These are phyloP conservation scores for Dendrolimus houi DNA, from an alignment of 2,888 invertebrate species.

Conservation along the genomic window DNA sequence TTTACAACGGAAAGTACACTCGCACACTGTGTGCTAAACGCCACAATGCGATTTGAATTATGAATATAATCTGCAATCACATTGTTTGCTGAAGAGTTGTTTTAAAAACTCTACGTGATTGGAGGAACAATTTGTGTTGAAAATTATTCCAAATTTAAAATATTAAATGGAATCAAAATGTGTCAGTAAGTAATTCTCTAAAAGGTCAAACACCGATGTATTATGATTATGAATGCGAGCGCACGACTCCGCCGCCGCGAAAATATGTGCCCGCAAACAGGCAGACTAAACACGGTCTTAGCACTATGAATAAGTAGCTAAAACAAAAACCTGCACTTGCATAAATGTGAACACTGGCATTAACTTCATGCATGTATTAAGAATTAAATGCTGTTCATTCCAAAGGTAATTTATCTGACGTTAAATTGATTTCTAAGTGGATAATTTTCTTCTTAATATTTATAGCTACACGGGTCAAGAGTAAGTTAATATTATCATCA, in stretches of 20 bases:
- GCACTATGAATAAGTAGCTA: constrained; percentile 41
- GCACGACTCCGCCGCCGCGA: constrained; percentile 56
- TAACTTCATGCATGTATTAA: background rate
- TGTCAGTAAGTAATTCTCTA: constrained; percentile 48
- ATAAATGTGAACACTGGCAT: constrained; percentile 22
- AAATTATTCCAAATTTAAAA: constrained; percentile 15
- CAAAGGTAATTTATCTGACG: background rate
- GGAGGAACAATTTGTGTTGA: constrained; percentile 12
- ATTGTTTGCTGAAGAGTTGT: constrained; percentile 22
- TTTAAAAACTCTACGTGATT: constrained; percentile 14
- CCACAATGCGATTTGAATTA: constrained; percentile 53
- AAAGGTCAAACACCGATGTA: constrained; percentile 50
- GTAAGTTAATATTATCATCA: no score
- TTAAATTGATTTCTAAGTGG: background rate
- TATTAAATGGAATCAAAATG: constrained; percentile 28
- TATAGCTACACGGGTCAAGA: no score
- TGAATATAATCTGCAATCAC: constrained; percentile 35
- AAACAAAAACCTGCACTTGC: constrained; percentile 46
- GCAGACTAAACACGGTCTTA: constrained; percentile 50
- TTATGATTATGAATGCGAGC: constrained; percentile 68
- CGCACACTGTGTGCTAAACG: constrained; percentile 51
- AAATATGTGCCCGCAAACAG: constrained; percentile 64
- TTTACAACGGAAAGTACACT: constrained; percentile 67
- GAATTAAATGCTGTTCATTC: background rate
- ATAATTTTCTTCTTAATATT: background rate